A percentile compares a stretch with the other conserved stretches of the same genome.
Evolutionary conservation across 2,888 invertebrate genomes (phyloP).

Genomic region (Melanotus villosus): DNA sequence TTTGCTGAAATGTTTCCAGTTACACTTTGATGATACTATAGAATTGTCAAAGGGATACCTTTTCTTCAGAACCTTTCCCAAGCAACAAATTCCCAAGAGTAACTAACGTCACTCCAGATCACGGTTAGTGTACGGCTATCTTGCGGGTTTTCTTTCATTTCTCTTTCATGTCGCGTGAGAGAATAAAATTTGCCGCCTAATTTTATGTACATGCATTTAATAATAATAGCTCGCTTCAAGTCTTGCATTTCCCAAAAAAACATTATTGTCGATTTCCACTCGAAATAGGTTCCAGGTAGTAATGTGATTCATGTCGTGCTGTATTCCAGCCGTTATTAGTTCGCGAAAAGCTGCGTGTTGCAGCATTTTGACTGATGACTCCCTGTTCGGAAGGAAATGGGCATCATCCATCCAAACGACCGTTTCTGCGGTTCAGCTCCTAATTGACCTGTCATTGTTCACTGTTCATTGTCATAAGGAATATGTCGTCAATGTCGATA

Average conservation of each 20-base stretch:
- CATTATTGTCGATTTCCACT: too few relatives aligned
- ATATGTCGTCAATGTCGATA: too few relatives aligned
- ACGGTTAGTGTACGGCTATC: too few relatives aligned
- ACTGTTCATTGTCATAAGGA: too few relatives aligned
- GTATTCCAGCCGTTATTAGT: background rate
- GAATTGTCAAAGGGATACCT: background rate
- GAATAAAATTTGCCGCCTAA: too few relatives aligned
- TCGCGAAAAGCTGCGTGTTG: slow-evolving; percentile 3
- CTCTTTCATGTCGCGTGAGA: too few relatives aligned
- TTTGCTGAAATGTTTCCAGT: background rate
- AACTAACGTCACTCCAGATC: background rate
- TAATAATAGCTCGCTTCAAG: too few relatives aligned
- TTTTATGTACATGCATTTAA: too few relatives aligned
- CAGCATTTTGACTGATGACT: slow-evolving; percentile 5
- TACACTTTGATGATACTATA: background rate
- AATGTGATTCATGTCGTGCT: too few relatives aligned
- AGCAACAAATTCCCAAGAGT: background rate
- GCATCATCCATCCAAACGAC: slow-evolving; percentile 4
- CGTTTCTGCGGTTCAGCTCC: slow-evolving; percentile 8
- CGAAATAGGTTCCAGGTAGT: too few relatives aligned
- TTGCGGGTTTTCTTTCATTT: too few relatives aligned
- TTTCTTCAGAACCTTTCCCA: background rate
- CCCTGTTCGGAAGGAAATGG: background rate
- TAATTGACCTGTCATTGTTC: slow-evolving; percentile 14
- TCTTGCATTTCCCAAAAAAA: too few relatives aligned